Evolutionary conservation across 2,113 vertebrate species (phyloP).

Genomic region (Forbesichthys agassizii): DNA sequence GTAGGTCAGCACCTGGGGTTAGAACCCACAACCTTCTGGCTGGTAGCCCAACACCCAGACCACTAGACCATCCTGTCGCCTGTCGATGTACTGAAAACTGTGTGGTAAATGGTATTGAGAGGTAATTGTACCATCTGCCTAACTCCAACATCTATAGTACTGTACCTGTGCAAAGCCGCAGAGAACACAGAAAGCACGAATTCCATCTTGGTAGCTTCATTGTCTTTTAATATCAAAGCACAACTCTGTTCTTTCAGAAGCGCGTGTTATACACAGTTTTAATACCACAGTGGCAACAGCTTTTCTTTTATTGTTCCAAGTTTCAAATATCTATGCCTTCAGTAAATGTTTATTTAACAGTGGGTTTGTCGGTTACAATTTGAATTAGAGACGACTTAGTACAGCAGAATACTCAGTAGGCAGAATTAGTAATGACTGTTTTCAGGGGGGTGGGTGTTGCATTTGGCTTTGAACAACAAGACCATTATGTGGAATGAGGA

Average conservation of each 20-base stretch:
- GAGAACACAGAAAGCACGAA: too few relatives aligned
- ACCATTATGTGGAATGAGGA: conserved; percentile 18
- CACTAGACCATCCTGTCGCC: too few relatives aligned
- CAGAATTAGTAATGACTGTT: conserved; percentile 24
- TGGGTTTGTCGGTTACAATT: conserved; percentile 1
- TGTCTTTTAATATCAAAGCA: too few relatives aligned
- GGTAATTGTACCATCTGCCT: neutral
- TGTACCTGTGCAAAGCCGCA: neutral
- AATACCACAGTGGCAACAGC: neutral
- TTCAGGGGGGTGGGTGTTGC: neutral
- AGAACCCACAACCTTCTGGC: too few relatives aligned
- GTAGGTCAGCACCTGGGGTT: too few relatives aligned
- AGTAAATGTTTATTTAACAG: conserved; percentile 20
- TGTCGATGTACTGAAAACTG: neutral
- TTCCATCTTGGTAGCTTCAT: too few relatives aligned
- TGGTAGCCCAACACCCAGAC: too few relatives aligned
- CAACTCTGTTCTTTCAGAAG: too few relatives aligned
- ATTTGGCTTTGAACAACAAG: conserved; percentile 14
- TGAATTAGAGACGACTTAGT: conserved; percentile 26
- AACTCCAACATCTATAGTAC: neutral
- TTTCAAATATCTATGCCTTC: conserved; percentile 4
- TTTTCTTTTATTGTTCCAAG: neutral
- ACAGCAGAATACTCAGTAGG: conserved; percentile 8
- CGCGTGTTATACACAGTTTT: neutral
- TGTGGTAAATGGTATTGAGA: neutral